A percentile compares a stretch with the other conserved stretches of the same genome.
These are phyloP conservation scores for Synanceia verrucosa DNA, from an alignment of 2,797 vertebrate species.

Conservation along the genomic window DNA sequence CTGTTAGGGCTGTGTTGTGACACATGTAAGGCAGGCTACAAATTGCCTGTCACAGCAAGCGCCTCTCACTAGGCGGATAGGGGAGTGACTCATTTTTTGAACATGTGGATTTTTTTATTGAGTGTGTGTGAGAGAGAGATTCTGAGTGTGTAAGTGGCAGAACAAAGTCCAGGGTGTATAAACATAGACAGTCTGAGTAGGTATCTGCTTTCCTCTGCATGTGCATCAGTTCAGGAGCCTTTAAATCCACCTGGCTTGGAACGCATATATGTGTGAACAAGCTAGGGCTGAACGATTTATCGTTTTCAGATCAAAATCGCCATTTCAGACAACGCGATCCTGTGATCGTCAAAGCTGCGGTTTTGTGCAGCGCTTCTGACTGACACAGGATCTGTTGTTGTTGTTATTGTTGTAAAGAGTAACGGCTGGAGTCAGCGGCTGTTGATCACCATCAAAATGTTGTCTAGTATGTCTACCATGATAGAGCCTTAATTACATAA, in stretches of 20 bases:
- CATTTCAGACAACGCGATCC: no score
- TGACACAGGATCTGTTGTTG: no score
- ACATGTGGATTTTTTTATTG: conserved; percentile 56
- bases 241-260: conserved; percentile 7
- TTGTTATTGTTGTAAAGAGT: no score
- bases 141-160: conserved; percentile 8
- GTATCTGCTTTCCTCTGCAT: conserved; percentile 27
- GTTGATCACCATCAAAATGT: no score
- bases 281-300: no score
- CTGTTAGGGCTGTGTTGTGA: conserved; percentile 69
- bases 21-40: conserved; percentile 70
- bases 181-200: conserved; percentile 35
- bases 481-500: no score
- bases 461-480: no score
- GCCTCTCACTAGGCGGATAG: conserved; percentile 50
- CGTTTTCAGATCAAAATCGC: no score
- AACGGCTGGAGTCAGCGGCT: no score
- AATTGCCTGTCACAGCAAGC: conserved; percentile 73
- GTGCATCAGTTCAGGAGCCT: conserved; percentile 8
- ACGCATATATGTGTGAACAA: not conserved
- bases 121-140: conserved; percentile 8
- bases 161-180: conserved; percentile 36
- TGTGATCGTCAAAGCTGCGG: no score
- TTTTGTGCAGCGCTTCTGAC: no score
- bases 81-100: conserved; percentile 71